Evolutionary conservation across 2,113 vertebrate species (phyloP).

Genomic region (Eptatretus burgeri): DNA sequence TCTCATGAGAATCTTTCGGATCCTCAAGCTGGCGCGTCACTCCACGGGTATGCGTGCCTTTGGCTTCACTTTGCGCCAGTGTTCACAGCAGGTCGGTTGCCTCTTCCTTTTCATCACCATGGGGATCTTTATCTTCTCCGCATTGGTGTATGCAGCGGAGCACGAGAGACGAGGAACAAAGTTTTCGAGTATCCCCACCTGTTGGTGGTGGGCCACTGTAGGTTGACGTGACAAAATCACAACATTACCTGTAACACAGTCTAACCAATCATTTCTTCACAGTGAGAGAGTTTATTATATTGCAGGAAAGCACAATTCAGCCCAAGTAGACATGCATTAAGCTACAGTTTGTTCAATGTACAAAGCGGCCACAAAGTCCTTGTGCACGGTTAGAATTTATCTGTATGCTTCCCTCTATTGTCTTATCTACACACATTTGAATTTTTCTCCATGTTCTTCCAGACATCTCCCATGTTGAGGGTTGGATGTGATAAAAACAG

Average conservation of each 20-base stretch:
- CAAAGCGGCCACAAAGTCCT: no score
- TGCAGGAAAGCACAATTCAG: no score
- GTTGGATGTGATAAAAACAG: no score
- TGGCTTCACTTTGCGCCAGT: constrained; percentile 56
- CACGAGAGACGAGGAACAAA: constrained; percentile 38
- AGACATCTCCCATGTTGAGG: no score
- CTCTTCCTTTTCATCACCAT: constrained; percentile 55
- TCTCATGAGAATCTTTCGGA: constrained; percentile 58
- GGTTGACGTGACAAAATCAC: constrained; percentile 13
- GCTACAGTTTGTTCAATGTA: no score
- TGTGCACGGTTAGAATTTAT: no score
- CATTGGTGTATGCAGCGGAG: constrained; percentile 53
- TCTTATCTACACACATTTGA: no score
- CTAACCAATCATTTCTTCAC: not conserved
- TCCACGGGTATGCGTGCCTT: constrained; percentile 56
- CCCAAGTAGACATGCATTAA: no score
- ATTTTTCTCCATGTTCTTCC: no score
- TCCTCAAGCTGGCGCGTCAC: constrained; percentile 52
- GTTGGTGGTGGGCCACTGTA: constrained; percentile 78
- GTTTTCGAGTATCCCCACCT: constrained; percentile 52
- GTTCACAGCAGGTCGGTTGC: constrained; percentile 64
- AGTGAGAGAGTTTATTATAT: no score
- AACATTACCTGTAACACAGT: no score
- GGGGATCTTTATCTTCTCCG: constrained; percentile 60
- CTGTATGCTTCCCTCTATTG: no score